Percentiles rank a stretch among this genome's conserved stretches.
phyloP scores from a whole-genome alignment of 53 echinoderm and acorn worm genomes.

The Hippasteria phrygiana region DNA sequence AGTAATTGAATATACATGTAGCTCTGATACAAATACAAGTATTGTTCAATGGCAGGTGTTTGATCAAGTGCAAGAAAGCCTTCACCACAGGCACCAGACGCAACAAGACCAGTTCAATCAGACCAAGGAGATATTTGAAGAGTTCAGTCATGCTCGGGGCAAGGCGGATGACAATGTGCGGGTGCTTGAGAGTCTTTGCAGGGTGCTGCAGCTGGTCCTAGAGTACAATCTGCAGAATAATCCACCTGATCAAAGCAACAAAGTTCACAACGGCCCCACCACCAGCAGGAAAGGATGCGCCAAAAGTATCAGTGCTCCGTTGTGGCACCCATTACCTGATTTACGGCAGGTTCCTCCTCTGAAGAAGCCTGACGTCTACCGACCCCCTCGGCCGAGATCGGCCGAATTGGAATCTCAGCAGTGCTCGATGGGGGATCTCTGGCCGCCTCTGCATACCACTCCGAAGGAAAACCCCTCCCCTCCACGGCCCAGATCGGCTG shows the following conservation, averaged over 20 bases:
- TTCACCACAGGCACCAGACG: neutral
- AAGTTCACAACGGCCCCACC: neutral
- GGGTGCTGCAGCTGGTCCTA: neutral
- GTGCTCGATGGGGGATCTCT: neutral
- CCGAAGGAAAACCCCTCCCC: neutral
- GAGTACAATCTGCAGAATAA: neutral
- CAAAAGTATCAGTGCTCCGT: neutral
- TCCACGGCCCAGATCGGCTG: neutral
- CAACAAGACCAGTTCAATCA: conserved; percentile 14
- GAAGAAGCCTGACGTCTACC: neutral
- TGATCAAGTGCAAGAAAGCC: neutral
- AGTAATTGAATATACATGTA: too few relatives aligned
- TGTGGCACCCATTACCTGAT: neutral
- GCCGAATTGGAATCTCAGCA: conserved; percentile 21
- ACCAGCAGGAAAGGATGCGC: neutral
- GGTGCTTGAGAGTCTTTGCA: neutral
- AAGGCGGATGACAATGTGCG: conserved; percentile 2
- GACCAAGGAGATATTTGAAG: neutral
- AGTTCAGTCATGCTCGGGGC: neutral
- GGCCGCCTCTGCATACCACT: neutral
- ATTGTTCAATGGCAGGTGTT: too few relatives aligned
- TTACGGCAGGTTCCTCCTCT: neutral
- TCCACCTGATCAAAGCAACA: neutral
- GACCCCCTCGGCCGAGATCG: conserved; percentile 6
- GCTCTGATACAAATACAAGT: too few relatives aligned